Base-by-base conservation (phyloP, 1,140 invertebrate genomes). In the Meloidogyne floridensis region DNA sequence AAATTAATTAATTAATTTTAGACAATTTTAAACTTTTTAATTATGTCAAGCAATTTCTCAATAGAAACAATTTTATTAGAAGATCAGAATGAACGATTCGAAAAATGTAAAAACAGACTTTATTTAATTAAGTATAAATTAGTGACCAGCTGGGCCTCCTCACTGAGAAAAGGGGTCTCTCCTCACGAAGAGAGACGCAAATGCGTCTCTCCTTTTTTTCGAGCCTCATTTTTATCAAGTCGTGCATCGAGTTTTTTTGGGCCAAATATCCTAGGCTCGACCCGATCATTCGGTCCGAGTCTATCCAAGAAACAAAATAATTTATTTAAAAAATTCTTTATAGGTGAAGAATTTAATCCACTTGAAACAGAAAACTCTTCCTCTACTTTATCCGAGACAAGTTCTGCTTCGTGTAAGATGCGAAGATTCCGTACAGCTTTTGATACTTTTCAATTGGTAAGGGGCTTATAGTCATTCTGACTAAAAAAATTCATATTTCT, bases 21-120 rank as follows among this genome's bases (percentile, higher is more conserved):
- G 18, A 70, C 9, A 32, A 32, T 6, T 51, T n/a, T 13, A 53
- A 76, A 77, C 10, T 54, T 15, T 15, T 15, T 59, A 11, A 77
- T 11, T 7, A 77, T 71, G 47, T 9, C 51, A 53, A 77, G 10
- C 8, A 77, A 77, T 59, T 77, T 77, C 53, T 77, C 75, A 5
- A 77, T 77, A n/a, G 75, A 77, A 11, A 47, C 75, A 70, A 15
- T 77, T 77, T n/a, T 73, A 11, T 53, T 47, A 43, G 15, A 73
- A 3, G 42, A 47, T 15, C 72, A 73, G 18, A 54, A 18, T 18
- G 75, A 54, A 53, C 11, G 53, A 77, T 54, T 53, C 6, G 18
- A 59, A 70, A 42, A 59, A 18, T 3, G 42, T 32, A 54, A 42
- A 15, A 56, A 51, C 1, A 2, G 32, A 32, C 32, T 2, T 32